Conservation (phyloP, 30 jellyfish, hydroid and myxozoan species). For the Aurelia aurita complex sp. Pacific region DNA sequence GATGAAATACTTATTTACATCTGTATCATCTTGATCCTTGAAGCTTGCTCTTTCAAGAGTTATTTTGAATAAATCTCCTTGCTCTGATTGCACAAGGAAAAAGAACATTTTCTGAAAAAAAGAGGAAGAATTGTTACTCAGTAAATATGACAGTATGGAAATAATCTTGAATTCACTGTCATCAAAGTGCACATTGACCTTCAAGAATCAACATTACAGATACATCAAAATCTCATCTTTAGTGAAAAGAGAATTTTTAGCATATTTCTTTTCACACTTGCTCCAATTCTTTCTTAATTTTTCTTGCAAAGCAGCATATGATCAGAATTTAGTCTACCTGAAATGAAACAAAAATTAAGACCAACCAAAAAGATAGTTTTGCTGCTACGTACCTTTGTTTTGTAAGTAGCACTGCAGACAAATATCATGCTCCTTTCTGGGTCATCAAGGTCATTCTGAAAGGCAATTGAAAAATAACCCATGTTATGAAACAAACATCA, state of each 20-base stretch:
- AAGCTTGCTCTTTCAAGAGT: slow-evolving; percentile 52
- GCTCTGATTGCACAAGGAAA: slow-evolving; percentile 96
- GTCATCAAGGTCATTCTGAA: slow-evolving; percentile 94
- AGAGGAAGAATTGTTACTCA: not conserved
- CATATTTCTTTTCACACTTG: too few relatives aligned
- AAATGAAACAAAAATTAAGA: too few relatives aligned
- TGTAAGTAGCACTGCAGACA: slow-evolving; percentile 96
- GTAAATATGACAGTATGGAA: too few relatives aligned
- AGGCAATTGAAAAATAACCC: not conserved
- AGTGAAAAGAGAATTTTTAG: too few relatives aligned
- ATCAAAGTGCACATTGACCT: not conserved
- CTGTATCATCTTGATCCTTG: too few relatives aligned
- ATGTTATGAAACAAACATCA: too few relatives aligned
- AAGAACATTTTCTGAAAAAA: slow-evolving; percentile 86
- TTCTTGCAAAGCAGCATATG: too few relatives aligned
- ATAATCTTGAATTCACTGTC: not conserved
- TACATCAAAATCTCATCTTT: too few relatives aligned
- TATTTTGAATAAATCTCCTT: slow-evolving; percentile 95
- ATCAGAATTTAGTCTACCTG: too few relatives aligned
- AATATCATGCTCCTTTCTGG: slow-evolving; percentile 93
- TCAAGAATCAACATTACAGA: not conserved
- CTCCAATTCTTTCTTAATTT: too few relatives aligned
- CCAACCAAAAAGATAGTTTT: not conserved
- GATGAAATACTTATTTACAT: too few relatives aligned
- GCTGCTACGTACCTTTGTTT: slow-evolving; percentile 73